phyloP scores from a whole-genome alignment of 1,140 invertebrate species.

The Lasaia peninsularis region DNA sequence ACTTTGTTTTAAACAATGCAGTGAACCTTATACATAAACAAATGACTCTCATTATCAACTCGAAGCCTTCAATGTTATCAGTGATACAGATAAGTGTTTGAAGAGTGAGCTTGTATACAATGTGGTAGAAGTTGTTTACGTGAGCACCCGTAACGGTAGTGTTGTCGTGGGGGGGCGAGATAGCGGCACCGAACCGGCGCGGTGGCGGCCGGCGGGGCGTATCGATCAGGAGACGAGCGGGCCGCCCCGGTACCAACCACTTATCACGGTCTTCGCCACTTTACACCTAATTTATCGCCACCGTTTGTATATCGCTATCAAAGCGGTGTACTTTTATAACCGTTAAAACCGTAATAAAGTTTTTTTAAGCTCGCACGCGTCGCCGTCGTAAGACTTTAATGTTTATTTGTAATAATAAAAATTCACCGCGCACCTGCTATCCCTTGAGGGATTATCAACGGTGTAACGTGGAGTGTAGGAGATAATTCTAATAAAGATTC shows the following conservation, averaged over 20 bases:
- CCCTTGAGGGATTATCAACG: too few species aligned
- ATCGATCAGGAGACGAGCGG: conserved; percentile 44
- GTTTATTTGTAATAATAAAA: too few species aligned
- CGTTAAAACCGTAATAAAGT: conserved; percentile 7
- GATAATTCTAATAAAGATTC: too few species aligned
- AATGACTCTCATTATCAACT: too few species aligned
- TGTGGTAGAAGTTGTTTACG: conserved; percentile 10
- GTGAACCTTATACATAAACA: too few species aligned
- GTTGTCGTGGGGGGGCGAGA: conserved; percentile 13
- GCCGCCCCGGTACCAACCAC: conserved; percentile 43
- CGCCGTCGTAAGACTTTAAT: too few species aligned
- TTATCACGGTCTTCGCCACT: conserved; percentile 68
- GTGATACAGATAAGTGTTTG: background rate
- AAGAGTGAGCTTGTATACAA: background rate
- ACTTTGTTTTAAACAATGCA: too few species aligned
- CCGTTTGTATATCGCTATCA: conserved; percentile 21
- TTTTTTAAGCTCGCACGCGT: background rate
- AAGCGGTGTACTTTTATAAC: conserved; percentile 1
- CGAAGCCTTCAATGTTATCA: too few species aligned
- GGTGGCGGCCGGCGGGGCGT: conserved; percentile 36
- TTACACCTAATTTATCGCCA: conserved; percentile 67
- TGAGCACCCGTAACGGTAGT: conserved; percentile 15
- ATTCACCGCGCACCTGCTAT: too few species aligned
- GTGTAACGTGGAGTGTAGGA: too few species aligned
- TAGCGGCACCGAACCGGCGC: conserved; percentile 16